Evolutionary conservation across 2,113 vertebrate genomes (phyloP).

Genomic region (Cynoglossus semilaevis): DNA sequence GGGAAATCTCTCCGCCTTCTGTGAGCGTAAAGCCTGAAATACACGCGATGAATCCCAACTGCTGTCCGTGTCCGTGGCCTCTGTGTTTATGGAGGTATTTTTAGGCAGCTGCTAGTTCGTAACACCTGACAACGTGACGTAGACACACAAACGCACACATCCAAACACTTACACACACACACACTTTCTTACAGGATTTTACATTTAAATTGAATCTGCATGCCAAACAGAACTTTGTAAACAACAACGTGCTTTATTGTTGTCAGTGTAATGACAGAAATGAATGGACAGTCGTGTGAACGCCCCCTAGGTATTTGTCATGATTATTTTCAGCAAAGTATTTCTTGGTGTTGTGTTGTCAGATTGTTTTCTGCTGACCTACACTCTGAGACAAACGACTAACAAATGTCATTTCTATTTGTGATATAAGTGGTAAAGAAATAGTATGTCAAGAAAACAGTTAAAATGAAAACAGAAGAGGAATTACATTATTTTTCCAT

Average conservation of each 20-base stretch:
- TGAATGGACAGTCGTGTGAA: slow-evolving; percentile 30
- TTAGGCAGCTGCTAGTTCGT: slow-evolving; percentile 60
- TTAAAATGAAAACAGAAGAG: no score
- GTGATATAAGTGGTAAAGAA: not conserved
- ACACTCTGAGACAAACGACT: not conserved
- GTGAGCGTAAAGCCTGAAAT: slow-evolving; percentile 12
- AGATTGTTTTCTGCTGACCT: not conserved
- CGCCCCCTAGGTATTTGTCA: slow-evolving; percentile 9
- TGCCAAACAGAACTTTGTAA: no score
- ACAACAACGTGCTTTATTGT: no score
- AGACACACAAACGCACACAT: slow-evolving; percentile 23
- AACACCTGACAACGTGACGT: slow-evolving; percentile 55
- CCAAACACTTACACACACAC: slow-evolving; percentile 37
- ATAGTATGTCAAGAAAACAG: no score
- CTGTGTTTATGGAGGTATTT: slow-evolving; percentile 69
- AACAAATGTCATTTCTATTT: not conserved
- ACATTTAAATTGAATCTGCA: no score
- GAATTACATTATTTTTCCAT: no score
- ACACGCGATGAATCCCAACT: slow-evolving; percentile 48
- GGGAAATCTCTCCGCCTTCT: slow-evolving; percentile 7
- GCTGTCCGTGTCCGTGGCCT: slow-evolving; percentile 19
- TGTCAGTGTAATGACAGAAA: no score
- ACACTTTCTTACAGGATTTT: not conserved
- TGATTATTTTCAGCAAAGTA: slow-evolving; percentile 39
- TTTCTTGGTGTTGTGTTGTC: no score